phyloP scores from a whole-genome alignment of 2,888 invertebrate genomes.

The Campopleginae sp. region DNA sequence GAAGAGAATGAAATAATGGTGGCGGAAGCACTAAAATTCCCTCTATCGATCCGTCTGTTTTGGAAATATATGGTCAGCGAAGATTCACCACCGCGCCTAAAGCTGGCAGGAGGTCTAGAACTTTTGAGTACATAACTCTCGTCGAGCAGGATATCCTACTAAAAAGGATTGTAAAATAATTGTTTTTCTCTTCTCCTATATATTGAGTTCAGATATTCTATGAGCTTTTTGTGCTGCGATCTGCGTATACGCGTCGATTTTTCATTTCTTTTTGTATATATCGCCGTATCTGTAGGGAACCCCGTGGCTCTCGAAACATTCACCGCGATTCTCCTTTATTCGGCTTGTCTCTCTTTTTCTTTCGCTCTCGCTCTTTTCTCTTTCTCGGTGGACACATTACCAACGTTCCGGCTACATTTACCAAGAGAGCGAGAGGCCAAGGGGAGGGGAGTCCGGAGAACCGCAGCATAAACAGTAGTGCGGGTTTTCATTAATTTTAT shows the following conservation, averaged over 20 bases:
- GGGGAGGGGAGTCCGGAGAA: conserved; percentile 38
- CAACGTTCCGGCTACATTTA: conserved; percentile 33
- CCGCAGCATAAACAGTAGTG: conserved; percentile 72
- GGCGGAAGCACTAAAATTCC: neutral
- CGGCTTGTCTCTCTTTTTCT: conserved; percentile 30
- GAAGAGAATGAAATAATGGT: neutral
- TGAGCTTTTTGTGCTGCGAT: neutral
- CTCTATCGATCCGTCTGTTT: neutral
- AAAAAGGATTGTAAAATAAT: neutral
- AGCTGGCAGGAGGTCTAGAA: conserved; percentile 14
- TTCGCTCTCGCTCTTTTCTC: conserved; percentile 12
- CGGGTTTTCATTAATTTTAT: conserved; percentile 75
- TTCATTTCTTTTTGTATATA: conserved; percentile 11
- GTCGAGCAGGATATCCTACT: conserved; percentile 11
- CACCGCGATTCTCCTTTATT: conserved; percentile 58
- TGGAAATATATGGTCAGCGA: neutral
- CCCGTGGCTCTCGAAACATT: conserved; percentile 60
- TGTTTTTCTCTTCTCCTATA: neutral
- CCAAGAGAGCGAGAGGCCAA: neutral
- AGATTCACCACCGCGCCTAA: neutral
- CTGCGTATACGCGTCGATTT: conserved; percentile 27
- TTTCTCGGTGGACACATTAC: conserved; percentile 41
- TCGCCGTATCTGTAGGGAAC: conserved; percentile 48
- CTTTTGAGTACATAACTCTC: conserved; percentile 4
- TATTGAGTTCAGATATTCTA: conserved; percentile 3